These are phyloP conservation scores for Pipistrellus pygmaeus DNA, from an alignment of 2,797 vertebrate species.

Conservation along the genomic window DNA sequence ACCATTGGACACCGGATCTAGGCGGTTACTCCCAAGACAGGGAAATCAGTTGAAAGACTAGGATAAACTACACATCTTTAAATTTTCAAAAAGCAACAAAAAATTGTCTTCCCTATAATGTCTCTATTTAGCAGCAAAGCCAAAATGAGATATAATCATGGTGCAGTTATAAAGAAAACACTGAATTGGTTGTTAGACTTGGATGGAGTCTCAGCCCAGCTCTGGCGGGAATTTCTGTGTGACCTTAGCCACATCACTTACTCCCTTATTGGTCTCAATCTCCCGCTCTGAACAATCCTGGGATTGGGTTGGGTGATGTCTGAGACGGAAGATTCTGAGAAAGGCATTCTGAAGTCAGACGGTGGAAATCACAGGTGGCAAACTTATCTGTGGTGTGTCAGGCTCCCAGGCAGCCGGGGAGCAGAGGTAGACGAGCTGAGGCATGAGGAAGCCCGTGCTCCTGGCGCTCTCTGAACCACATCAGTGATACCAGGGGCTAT, in stretches of 20 bases:
- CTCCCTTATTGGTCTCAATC: not conserved
- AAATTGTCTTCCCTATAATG: not conserved
- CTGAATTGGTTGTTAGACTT: not conserved
- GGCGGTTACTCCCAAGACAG: not conserved
- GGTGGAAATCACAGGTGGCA: not conserved
- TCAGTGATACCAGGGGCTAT: not conserved
- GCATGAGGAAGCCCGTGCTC: not conserved
- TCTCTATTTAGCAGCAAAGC: slow-evolving; percentile 27
- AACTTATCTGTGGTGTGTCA: not conserved
- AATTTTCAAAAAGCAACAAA: slow-evolving; percentile 32
- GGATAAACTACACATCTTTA: not conserved
- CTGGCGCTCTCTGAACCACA: not conserved
- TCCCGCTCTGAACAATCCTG: not conserved
- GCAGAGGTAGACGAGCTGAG: not conserved
- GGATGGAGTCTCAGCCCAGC: not conserved
- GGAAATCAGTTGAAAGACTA: not conserved
- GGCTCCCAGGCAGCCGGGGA: not conserved
- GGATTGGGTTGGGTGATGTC: not conserved
- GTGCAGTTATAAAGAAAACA: not conserved
- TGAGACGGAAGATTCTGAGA: not conserved
- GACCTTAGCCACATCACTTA: not conserved
- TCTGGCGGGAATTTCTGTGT: not conserved
- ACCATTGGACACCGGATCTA: not conserved
- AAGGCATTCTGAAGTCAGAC: not conserved
- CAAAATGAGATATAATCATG: not conserved